A percentile compares a stretch with the other conserved stretches of the same genome.
Evolutionary conservation across 1,140 invertebrate species (phyloP).

Genomic region (Rhyzopertha dominica): DNA sequence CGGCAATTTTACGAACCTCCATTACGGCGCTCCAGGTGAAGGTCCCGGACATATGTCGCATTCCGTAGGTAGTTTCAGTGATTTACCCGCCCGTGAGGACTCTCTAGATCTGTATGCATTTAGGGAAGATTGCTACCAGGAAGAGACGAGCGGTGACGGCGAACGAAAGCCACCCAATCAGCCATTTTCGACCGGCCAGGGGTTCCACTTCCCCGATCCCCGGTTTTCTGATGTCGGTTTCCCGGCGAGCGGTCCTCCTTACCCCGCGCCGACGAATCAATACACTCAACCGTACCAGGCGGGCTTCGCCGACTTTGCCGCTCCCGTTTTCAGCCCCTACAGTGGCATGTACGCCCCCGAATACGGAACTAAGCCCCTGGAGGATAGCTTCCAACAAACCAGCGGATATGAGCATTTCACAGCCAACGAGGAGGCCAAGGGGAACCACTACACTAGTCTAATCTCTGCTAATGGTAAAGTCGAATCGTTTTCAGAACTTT

Average conservation of each 20-base stretch:
- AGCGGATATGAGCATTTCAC: slow-evolving; percentile 43
- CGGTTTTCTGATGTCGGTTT: slow-evolving; percentile 33
- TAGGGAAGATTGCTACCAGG: slow-evolving; percentile 62
- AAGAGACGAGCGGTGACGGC: slow-evolving; percentile 48
- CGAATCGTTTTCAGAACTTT: slow-evolving; percentile 64
- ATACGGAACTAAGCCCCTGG: slow-evolving; percentile 43
- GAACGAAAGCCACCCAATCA: slow-evolving; percentile 21
- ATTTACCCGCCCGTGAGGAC: slow-evolving; percentile 55
- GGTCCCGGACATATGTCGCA: slow-evolving; percentile 31
- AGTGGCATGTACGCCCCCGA: slow-evolving; percentile 49
- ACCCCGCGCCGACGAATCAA: slow-evolving; percentile 37
- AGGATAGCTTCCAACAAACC: slow-evolving; percentile 19
- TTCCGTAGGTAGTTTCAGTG: slow-evolving; percentile 28
- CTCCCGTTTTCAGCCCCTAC: slow-evolving; percentile 55
- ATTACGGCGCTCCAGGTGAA: slow-evolving; percentile 48
- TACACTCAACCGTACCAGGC: slow-evolving; percentile 47
- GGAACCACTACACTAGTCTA: slow-evolving; percentile 53
- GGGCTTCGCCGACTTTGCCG: slow-evolving; percentile 54
- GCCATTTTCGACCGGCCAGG: slow-evolving; percentile 30
- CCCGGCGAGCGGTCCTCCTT: slow-evolving; percentile 22
- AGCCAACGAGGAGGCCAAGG: slow-evolving; percentile 38
- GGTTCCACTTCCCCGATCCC: slow-evolving; percentile 31
- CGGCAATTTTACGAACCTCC: slow-evolving; percentile 61
- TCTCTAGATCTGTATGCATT: slow-evolving; percentile 62
- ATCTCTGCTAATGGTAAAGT: slow-evolving; percentile 60